phyloP scores from a whole-genome alignment of 2,797 vertebrate species.

The Pagetopsis macropterus region DNA sequence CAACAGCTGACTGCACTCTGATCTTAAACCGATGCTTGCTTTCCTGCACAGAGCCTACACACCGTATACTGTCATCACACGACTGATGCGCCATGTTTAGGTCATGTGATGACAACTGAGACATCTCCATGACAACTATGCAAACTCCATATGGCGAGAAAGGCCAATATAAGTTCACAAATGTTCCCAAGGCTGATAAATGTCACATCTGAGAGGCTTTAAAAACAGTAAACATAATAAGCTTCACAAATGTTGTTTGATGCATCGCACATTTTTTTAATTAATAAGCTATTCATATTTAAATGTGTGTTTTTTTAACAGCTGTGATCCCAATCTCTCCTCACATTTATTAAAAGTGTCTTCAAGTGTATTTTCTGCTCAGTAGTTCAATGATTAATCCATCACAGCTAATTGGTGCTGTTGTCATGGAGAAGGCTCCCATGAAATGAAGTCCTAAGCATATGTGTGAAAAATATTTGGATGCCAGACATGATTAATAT shows the following conservation, averaged over 20 bases:
- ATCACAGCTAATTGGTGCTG: neutral
- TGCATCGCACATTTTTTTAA: neutral
- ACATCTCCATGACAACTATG: neutral
- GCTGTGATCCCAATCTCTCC: neutral
- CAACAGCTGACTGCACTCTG: neutral
- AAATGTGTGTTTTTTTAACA: no score
- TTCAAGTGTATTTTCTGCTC: neutral
- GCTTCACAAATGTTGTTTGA: neutral
- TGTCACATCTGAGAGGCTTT: neutral
- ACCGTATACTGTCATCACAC: neutral
- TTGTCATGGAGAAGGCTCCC: neutral
- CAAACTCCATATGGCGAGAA: slow-evolving; percentile 6
- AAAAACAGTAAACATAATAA: neutral
- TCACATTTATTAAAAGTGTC: neutral
- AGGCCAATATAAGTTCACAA: neutral
- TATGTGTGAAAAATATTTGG: neutral
- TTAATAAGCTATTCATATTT: no score
- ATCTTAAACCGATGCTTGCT: no score
- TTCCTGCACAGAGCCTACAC: no score
- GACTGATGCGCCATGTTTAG: neutral
- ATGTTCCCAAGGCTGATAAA: neutral
- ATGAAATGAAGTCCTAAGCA: neutral
- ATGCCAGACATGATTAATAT: neutral
- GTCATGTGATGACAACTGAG: slow-evolving; percentile 5
- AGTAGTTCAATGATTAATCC: neutral